phyloP scores from a whole-genome alignment of 2,888 invertebrate genomes.

The Tyria jacobaeae region DNA sequence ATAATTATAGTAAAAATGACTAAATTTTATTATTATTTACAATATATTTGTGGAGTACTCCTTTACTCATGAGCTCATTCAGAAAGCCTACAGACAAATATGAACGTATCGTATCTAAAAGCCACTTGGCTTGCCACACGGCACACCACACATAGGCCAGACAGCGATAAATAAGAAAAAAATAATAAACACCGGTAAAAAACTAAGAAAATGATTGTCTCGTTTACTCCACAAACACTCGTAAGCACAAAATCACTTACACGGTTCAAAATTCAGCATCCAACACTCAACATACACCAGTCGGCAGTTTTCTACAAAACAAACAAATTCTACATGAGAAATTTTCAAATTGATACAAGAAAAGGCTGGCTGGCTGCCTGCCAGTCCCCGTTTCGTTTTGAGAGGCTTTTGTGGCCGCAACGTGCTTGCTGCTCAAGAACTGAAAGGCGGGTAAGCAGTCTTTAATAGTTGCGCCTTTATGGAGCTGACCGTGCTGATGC shows the following conservation, averaged over 20 bases:
- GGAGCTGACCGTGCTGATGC: slow-evolving; percentile 44
- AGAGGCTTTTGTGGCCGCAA: slow-evolving; percentile 65
- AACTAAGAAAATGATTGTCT: not conserved
- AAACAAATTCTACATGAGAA: slow-evolving; percentile 46
- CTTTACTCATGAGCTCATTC: too few species aligned
- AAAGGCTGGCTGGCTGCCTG: slow-evolving; percentile 58
- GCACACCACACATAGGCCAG: too few species aligned
- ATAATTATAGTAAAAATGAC: too few species aligned
- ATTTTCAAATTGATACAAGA: slow-evolving; percentile 67
- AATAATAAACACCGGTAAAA: too few species aligned
- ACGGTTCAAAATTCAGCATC: slow-evolving; percentile 17
- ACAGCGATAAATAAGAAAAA: too few species aligned
- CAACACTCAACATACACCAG: slow-evolving; percentile 30
- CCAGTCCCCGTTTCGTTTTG: slow-evolving; percentile 61
- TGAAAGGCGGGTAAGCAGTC: slow-evolving; percentile 59
- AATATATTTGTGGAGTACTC: too few species aligned
- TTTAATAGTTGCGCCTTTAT: slow-evolving; percentile 51
- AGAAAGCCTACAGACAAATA: too few species aligned
- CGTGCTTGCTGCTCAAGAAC: slow-evolving; percentile 53
- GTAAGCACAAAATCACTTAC: slow-evolving; percentile 12
- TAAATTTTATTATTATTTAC: too few species aligned
- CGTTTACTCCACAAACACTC: not conserved
- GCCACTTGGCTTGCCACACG: too few species aligned
- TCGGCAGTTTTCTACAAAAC: slow-evolving; percentile 44
- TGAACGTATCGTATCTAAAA: too few species aligned